Conservation (phyloP, 2,888 invertebrate genomes). For the Ametastegia equiseti region DNA sequence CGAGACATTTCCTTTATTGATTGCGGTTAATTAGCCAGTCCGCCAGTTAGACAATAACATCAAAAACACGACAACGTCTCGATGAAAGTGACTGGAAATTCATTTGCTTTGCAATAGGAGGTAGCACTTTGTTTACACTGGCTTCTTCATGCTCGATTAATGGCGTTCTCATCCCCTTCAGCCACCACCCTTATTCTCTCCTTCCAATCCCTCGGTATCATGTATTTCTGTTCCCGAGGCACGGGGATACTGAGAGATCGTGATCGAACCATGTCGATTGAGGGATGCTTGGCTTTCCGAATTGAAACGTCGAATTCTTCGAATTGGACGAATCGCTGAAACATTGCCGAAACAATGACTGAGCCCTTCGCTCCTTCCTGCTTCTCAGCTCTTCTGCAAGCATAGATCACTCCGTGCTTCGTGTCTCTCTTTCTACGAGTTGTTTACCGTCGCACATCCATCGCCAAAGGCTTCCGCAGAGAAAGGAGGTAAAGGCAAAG, state of each 20-base stretch:
- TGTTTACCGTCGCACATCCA: slow-evolving; percentile 26
- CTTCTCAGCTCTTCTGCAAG: background rate
- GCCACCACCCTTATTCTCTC: background rate
- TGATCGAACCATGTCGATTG: slow-evolving; percentile 9
- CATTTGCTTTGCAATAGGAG: slow-evolving; percentile 12
- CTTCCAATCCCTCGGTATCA: background rate
- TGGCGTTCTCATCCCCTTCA: background rate
- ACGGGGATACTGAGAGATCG: background rate
- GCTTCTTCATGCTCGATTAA: slow-evolving; percentile 30
- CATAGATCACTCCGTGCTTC: slow-evolving; percentile 3
- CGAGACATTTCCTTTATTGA: slow-evolving; percentile 3
- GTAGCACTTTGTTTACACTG: background rate
- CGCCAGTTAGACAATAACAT: background rate
- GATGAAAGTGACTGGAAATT: slow-evolving; percentile 19
- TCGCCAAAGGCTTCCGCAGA: background rate
- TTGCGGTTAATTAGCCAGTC: slow-evolving; percentile 1
- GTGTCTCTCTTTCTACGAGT: slow-evolving; percentile 23
- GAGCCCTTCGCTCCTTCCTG: background rate
- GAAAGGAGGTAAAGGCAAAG: slow-evolving; percentile 12
- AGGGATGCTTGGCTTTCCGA: background rate
- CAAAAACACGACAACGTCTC: background rate
- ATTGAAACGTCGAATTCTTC: slow-evolving; percentile 38
- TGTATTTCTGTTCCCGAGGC: slow-evolving; percentile 9
- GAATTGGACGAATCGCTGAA: slow-evolving; percentile 35
- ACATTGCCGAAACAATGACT: slow-evolving; percentile 43